Conservation (phyloP, 2,888 invertebrate species). For the Heliconius hortense region DNA sequence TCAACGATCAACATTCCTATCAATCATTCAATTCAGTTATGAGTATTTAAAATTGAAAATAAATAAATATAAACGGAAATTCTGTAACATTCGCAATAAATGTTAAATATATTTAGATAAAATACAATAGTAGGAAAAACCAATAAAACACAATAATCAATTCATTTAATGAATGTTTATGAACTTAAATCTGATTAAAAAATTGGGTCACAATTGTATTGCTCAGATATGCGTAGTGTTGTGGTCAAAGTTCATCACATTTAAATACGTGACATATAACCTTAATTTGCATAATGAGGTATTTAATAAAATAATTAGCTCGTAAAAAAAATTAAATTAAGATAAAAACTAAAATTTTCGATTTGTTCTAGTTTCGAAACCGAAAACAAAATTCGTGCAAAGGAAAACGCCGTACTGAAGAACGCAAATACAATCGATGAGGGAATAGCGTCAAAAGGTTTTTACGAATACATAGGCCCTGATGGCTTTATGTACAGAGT, state of each 20-base stretch:
- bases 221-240: slow-evolving; percentile 40
- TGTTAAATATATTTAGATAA: too few species aligned
- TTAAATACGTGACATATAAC: slow-evolving; percentile 59
- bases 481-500: slow-evolving; percentile 79
- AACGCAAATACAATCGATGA: slow-evolving; percentile 76
- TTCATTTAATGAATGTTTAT: neutral
- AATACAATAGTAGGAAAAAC: too few species aligned
- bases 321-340: neutral
- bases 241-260: slow-evolving; percentile 68
- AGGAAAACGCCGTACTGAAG: slow-evolving; percentile 77
- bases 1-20: slow-evolving; percentile 13
- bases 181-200: neutral
- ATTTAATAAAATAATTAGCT: slow-evolving; percentile 4
- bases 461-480: slow-evolving; percentile 80
- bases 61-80: slow-evolving; percentile 18
- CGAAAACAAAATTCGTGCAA: slow-evolving; percentile 79
- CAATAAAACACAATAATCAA: neutral
- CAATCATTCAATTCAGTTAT: slow-evolving; percentile 14
- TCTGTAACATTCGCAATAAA: too few species aligned
- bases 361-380: slow-evolving; percentile 73
- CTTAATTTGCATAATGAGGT: slow-evolving; percentile 49
- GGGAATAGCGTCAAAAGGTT: slow-evolving; percentile 76
- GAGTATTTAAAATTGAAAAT: neutral
- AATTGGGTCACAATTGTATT: slow-evolving; percentile 2
- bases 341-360: slow-evolving; percentile 30